A percentile compares a stretch with the other conserved stretches of the same genome.
phyloP scores from a whole-genome alignment of 2,888 invertebrate genomes.

The Dyspetes luteomarginatus region DNA sequence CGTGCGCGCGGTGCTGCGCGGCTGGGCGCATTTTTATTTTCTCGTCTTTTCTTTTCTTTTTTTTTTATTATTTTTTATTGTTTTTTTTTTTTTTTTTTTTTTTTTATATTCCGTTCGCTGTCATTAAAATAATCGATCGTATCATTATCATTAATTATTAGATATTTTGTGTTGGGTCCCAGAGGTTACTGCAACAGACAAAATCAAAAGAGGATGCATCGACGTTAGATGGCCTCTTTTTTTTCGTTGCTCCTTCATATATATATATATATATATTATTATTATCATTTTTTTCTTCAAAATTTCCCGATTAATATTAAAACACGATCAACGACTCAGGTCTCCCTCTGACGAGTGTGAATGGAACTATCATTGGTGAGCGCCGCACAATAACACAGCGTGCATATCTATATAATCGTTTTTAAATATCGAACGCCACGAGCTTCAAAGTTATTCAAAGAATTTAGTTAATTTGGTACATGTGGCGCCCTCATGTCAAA shows the following conservation, averaged over 20 bases:
- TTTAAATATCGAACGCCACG: no score
- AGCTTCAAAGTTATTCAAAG: no score
- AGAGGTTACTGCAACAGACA: constrained; percentile 82
- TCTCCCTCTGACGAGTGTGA: no score
- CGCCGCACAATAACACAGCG: no score
- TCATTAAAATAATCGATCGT: constrained; percentile 70
- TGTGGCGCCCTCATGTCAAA: no score
- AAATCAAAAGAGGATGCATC: constrained; percentile 55
- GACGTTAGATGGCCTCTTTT: constrained; percentile 25
- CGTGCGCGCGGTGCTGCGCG: constrained; percentile 41
- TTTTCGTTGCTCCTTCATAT: neutral
- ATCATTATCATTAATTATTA: constrained; percentile 81
- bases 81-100: constrained; percentile 31
- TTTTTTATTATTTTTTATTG: constrained; percentile 33
- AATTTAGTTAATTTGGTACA: no score
- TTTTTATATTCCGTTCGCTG: constrained; percentile 64
- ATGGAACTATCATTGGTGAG: no score
- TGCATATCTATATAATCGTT: no score
- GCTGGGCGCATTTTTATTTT: constrained; percentile 47
- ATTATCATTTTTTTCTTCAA: no score
- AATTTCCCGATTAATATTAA: no score
- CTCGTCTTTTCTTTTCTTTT: constrained; percentile 48
- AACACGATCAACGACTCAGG: no score
- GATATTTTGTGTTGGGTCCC: constrained; percentile 82
- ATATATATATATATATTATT: neutral